phyloP scores from a whole-genome alignment of 2,113 vertebrate species.

The Paratilapia polleni region DNA sequence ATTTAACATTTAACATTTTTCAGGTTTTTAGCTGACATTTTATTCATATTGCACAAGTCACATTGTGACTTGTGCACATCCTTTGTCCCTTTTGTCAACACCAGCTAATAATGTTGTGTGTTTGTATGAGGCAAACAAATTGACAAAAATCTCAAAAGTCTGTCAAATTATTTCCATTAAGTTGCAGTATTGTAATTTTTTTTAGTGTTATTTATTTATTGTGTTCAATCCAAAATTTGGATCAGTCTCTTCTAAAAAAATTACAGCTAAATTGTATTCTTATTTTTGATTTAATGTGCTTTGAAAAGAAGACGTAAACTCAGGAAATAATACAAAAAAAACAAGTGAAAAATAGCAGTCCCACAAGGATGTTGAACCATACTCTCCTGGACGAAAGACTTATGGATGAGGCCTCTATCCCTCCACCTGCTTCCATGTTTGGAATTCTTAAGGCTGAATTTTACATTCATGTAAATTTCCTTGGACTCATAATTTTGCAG shows the following conservation, averaged over 20 bases:
- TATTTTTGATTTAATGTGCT: neutral
- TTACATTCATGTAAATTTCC: too few species aligned
- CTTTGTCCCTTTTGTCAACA: neutral
- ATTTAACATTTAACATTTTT: neutral
- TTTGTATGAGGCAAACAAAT: neutral
- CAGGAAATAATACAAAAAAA: too few species aligned
- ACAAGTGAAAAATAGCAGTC: too few species aligned
- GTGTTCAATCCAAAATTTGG: neutral
- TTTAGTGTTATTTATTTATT: neutral
- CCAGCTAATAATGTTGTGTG: neutral
- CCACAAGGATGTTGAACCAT: too few species aligned
- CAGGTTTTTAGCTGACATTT: neutral
- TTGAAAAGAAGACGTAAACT: too few species aligned
- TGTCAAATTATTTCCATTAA: neutral
- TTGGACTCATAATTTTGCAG: neutral
- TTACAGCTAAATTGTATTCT: neutral
- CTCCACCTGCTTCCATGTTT: too few species aligned
- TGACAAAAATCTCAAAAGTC: too few species aligned
- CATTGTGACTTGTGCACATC: neutral
- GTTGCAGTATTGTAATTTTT: neutral
- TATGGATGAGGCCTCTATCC: too few species aligned
- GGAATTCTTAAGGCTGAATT: too few species aligned
- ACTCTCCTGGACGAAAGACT: too few species aligned
- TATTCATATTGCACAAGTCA: neutral
- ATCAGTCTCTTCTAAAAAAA: neutral